Evolutionary conservation across 2,888 invertebrate genomes (phyloP), one percentile per base, ranked within the genome.

Genomic region (Apocheima hispidaria): DNA sequence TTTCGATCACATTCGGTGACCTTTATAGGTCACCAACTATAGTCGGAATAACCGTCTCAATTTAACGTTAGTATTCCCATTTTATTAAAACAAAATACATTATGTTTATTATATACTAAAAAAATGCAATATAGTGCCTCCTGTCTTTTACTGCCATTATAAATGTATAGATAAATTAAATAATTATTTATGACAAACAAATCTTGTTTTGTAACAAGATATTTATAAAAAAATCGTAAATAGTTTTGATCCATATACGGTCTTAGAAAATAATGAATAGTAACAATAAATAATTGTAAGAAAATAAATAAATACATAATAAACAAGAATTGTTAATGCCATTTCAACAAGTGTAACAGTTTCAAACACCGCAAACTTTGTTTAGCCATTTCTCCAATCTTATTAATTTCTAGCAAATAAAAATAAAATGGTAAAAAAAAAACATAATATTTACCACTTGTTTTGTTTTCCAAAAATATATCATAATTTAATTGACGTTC

Each of bases 121-220:
- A 77, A 83, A 83, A 83, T 83, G 83, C 83, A 78, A 78, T 78
- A 74, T 79, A 79, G 76, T 81, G 77, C 73, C 73, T 62, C 70
- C 70, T 82, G 82, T 83, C 83, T 83, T 83, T 82, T 81, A 70
- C 49, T 63, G 63, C 9, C 23, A 16, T 43, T 26, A 14, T 14
- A 7, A 14, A 33, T 33, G n/a, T 2, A 12, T 33, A n/a, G 4
- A 4, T 33, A 14, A n/a, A n/a, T n/a, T 14, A 5, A 4, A 14
- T 38, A 7, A 18, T 38, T 2, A 3, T 38, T 38, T 20, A 20
- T 20, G 18, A 38, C 10, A 38, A 38, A 20, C 18, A 18, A 10
- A 3, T 3, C 3, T 6, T 18, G 2, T 12, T 14, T 41, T 18
- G 2, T 14, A 21, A 10, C 18, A 23, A 21, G 1, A 5, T 36